Evolutionary conservation across 2,888 invertebrate genomes (phyloP).

Genomic region (Hydrotaea diabolus): DNA sequence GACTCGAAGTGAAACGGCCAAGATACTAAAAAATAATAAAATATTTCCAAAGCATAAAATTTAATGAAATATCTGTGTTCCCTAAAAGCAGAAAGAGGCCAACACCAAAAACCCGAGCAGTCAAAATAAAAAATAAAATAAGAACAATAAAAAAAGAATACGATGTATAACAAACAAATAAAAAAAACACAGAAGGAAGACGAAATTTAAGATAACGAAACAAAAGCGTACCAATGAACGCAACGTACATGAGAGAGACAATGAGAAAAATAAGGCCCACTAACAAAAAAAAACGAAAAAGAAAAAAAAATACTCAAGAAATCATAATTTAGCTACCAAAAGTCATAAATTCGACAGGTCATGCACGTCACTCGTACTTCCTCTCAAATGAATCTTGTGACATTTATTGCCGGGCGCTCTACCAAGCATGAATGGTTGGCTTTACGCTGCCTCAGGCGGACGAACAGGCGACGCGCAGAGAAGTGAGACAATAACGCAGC

Average conservation of each 20-base stretch:
- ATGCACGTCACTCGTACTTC: constrained; percentile 79
- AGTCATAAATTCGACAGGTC: constrained; percentile 76
- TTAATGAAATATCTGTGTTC: constrained; percentile 40
- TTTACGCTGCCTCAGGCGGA: too few relatives aligned
- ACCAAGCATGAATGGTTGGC: constrained; percentile 32
- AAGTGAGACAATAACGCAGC: not conserved
- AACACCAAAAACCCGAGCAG: not conserved
- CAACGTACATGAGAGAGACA: not conserved
- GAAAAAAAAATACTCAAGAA: constrained; percentile 7
- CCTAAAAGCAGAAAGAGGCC: not conserved
- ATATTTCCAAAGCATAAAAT: constrained; percentile 34
- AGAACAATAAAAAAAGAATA: constrained; percentile 40
- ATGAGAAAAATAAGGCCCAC: not conserved
- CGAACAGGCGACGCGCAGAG: not conserved
- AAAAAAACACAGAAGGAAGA: constrained; percentile 18
- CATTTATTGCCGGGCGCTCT: constrained; percentile 77
- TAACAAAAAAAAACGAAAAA: not conserved
- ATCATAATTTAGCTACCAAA: constrained; percentile 56
- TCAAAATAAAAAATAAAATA: constrained; percentile 17
- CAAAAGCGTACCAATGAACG: not conserved
- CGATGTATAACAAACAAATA: constrained; percentile 21
- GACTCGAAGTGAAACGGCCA: not conserved
- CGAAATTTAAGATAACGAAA: constrained; percentile 20
- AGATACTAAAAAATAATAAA: constrained; percentile 37
- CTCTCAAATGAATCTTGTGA: constrained; percentile 79